A percentile compares a stretch with the other conserved stretches of the same genome.
Evolutionary conservation across 2,797 vertebrate species (phyloP).

Genomic region (Pteropus rufus): DNA sequence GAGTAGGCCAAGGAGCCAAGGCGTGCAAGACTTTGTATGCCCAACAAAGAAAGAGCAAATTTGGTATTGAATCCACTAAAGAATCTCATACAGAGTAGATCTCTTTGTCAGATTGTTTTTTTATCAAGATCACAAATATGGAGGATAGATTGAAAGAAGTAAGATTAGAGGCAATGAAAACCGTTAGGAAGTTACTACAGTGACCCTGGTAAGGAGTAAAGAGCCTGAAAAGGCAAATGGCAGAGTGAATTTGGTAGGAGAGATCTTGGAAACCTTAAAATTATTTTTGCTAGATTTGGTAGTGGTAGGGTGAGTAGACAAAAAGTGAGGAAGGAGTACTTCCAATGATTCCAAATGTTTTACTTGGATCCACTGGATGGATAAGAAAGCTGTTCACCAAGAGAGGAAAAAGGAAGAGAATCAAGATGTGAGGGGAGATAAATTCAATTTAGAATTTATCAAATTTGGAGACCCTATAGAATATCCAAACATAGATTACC

Average conservation of each 20-base stretch:
- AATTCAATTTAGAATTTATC: not conserved
- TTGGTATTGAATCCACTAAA: not conserved
- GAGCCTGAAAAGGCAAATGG: not conserved
- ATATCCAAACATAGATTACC: not conserved
- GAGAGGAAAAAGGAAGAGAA: not conserved
- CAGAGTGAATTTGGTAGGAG: not conserved
- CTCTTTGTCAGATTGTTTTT: not conserved
- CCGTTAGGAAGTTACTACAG: not conserved
- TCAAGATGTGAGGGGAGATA: not conserved
- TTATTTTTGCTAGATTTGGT: not conserved
- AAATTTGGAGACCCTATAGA: not conserved
- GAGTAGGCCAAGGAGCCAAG: not conserved
- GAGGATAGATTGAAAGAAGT: not conserved
- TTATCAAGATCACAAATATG: not conserved
- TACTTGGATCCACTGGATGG: not conserved
- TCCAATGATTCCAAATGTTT: not conserved
- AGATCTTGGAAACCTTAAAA: not conserved
- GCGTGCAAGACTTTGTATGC: not conserved
- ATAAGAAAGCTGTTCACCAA: not conserved
- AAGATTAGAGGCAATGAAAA: not conserved
- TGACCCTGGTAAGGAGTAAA: not conserved
- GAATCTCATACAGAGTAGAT: not conserved
- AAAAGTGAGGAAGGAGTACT: not conserved
- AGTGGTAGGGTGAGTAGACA: not conserved
- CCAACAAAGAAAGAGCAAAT: not conserved